Conservation (phyloP, 2,113 vertebrate species). For the Oophaga pumilio region DNA sequence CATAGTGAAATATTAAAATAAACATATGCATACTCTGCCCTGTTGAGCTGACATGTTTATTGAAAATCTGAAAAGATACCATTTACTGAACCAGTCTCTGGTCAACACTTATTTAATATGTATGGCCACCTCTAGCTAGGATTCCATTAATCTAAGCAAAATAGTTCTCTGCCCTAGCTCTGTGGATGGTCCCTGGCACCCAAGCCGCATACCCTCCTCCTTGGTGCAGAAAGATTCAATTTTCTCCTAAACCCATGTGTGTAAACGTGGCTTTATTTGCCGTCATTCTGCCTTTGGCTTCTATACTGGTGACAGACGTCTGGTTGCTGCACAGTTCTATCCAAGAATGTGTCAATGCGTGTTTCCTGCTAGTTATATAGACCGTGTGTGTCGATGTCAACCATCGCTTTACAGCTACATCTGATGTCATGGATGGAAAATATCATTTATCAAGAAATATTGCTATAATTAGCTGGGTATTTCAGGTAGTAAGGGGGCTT, state of each 20-base stretch:
- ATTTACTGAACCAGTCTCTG: too few relatives aligned
- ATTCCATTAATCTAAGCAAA: neutral
- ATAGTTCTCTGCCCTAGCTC: neutral
- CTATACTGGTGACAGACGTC: constrained; percentile 6
- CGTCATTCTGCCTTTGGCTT: constrained; percentile 15
- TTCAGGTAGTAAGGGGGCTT: too few relatives aligned
- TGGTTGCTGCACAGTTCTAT: neutral
- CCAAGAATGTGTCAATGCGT: constrained; percentile 29
- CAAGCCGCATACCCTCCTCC: too few relatives aligned
- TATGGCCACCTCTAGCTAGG: too few relatives aligned
- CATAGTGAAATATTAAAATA: too few relatives aligned
- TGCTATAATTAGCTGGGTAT: neutral
- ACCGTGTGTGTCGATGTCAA: neutral
- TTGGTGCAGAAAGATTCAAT: too few relatives aligned
- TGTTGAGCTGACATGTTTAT: too few relatives aligned
- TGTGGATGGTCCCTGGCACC: neutral
- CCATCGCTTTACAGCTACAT: neutral
- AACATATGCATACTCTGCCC: too few relatives aligned
- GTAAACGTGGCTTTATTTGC: constrained; percentile 19
- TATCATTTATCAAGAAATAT: neutral
- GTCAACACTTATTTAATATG: too few relatives aligned
- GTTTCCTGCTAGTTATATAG: constrained; percentile 18
- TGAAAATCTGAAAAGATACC: too few relatives aligned
- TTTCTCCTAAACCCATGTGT: neutral
- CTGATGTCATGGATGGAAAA: neutral